Base-by-base conservation (phyloP, 1,140 invertebrate genomes). In the Tenebrio molitor region DNA sequence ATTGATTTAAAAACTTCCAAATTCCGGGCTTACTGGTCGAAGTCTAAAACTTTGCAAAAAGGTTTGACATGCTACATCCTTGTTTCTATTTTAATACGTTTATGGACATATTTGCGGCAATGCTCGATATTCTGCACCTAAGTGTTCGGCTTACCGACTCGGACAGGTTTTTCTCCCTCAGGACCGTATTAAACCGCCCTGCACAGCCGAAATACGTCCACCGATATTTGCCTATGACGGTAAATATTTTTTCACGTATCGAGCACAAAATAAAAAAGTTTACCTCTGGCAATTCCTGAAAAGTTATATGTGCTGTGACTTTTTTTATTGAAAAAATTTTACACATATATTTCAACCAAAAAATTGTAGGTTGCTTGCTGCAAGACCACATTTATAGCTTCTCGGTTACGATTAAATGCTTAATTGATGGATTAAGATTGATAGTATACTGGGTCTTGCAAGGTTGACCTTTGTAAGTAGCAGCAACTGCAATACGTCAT, bases 1-100 rank as follows among this genome's bases (percentile, higher is more conserved):
- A 74, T 74, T 74, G 72, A 74, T 74, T 74, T 64, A 70, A 70
- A 69, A 74, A 74, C 72, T 74, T 74, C 67, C 42, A 74, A 74
- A 74, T 70, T 74, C 72, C 68, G 16, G 72, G 58, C 66, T 74
- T 70, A 46, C 39, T n/a, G 8, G 23, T 64, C 21, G 46, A 70
- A 69, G 67, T 70, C 72, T 46, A 74, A 69, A 74, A 74, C 67
- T 74, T 74, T 34, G 12, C 41, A 64, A 53, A 70, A 65, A 62
- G 71, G 46, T 73, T 66, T 73, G 71, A 74, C 67, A 74, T 70
- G 67, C 67, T 65, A 74, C 67, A 74, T 68, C 64, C 21, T 69
- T 58, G 50, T 29, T 16, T 42, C 64, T 68, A 73, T 73, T 73
- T 73, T 73, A 73, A 73, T 62, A 53, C 71, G 65, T 36, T 58